Evolutionary conservation across 2,113 vertebrate species (phyloP).

Genomic region (Mesitornis unicolor): DNA sequence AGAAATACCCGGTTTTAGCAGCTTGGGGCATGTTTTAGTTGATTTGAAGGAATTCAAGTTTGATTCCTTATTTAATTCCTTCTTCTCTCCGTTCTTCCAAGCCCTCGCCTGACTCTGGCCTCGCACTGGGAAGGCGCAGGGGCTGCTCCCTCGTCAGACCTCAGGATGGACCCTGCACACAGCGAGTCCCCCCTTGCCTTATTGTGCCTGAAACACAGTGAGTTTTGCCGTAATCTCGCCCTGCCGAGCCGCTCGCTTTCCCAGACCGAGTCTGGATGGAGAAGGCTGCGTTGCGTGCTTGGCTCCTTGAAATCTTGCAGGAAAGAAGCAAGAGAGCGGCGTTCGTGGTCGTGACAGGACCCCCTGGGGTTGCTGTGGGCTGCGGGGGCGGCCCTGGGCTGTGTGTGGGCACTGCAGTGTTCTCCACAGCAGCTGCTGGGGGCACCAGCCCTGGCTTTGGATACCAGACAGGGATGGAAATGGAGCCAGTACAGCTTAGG

Average conservation of each 20-base stretch:
- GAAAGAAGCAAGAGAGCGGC: background rate
- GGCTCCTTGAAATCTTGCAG: background rate
- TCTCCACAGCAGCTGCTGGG: background rate
- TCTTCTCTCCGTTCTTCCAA: background rate
- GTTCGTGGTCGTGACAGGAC: background rate
- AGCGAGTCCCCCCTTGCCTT: background rate
- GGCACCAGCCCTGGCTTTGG: background rate
- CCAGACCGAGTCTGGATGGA: fast-evolving
- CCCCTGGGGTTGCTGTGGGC: fast-evolving
- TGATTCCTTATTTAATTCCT: background rate
- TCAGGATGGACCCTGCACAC: background rate
- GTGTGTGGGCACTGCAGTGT: background rate
- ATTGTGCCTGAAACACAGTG: background rate
- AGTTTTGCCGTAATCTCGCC: too few species aligned
- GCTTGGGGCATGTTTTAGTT: background rate
- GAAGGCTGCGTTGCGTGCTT: fast-evolving
- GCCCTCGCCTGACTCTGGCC: background rate
- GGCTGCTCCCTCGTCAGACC: background rate
- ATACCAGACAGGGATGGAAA: background rate
- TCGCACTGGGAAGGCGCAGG: background rate
- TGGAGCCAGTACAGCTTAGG: fast-evolving
- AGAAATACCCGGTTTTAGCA: background rate
- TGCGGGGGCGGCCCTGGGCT: background rate
- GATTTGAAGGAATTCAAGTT: background rate
- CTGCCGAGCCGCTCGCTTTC: background rate